These are phyloP conservation scores for Campoletis raptor DNA, from an alignment of 2,888 invertebrate species.

Conservation along the genomic window DNA sequence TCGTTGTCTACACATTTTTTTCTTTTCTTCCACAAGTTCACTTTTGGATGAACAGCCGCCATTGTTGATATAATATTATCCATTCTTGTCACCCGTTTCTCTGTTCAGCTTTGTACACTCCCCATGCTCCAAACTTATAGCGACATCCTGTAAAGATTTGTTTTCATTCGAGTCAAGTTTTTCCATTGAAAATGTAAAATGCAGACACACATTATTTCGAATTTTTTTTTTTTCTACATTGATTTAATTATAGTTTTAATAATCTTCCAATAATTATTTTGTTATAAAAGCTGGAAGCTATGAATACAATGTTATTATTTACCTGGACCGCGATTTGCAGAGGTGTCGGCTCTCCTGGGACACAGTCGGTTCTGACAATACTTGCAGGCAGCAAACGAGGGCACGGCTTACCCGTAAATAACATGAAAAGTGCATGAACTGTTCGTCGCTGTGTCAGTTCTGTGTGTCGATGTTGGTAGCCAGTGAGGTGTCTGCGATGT, in stretches of 20 bases:
- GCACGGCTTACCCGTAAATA: constrained; percentile 84
- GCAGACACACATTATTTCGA: too few relatives aligned
- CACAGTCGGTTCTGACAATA: constrained; percentile 79
- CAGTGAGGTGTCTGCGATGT: constrained; percentile 81
- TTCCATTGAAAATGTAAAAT: neutral
- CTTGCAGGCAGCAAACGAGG: constrained; percentile 82
- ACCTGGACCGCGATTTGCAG: constrained; percentile 84
- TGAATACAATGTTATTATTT: constrained; percentile 34
- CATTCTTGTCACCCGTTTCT: constrained; percentile 61
- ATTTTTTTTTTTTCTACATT: too few relatives aligned
- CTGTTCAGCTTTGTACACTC: constrained; percentile 60
- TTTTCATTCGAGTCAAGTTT: neutral
- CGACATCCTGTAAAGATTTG: constrained; percentile 74
- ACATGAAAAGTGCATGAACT: constrained; percentile 83
- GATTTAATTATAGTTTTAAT: too few relatives aligned
- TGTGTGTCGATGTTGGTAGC: constrained; percentile 83
- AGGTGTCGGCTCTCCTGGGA: constrained; percentile 82
- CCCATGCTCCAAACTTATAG: constrained; percentile 73
- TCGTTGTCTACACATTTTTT: neutral
- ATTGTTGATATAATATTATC: constrained; percentile 11
- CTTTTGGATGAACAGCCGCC: neutral
- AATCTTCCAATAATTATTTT: too few relatives aligned
- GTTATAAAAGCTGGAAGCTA: too few relatives aligned
- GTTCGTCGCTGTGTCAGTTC: constrained; percentile 83
- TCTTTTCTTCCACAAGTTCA: neutral